Evolutionary conservation across 2,888 invertebrate genomes (phyloP), one percentile per base, ranked within the genome.

Genomic region (Acanthopleura granulata): DNA sequence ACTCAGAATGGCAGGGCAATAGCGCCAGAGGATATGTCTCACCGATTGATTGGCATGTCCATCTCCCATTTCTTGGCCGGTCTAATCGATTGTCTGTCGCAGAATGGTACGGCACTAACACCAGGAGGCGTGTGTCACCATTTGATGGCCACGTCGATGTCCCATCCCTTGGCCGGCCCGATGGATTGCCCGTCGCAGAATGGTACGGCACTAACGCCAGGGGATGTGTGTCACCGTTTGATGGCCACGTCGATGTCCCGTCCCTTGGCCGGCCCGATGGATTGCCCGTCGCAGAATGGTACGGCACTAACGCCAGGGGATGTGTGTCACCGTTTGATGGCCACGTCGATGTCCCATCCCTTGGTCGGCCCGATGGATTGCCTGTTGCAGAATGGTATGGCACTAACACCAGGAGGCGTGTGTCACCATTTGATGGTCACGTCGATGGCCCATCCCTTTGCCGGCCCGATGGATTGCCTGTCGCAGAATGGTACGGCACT

Each of bases 291-390:
- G 3, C 40, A 40, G 40, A 40, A 40, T 22, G 66, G 66, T 66
- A 66, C 14, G 66, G 66, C 29, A 66, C 66, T 6, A 66, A 66
- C 29, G 66, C 27, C 27, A 27, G 29, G 22, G 22, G 66, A 25
- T 66, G 27, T 66, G 66, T 66, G 4, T 66, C 66, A 25, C 66
- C 66, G 29, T 66, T 66, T 25, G 66, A 66, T 27, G 66, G 66
- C 16, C 3, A 66, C 3, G 66, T 14, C 66, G 25, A 40, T 40
- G 4, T 40, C 9, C 40, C 40, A 40, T 40, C 9, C 40, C 40
- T 40, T 40, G 40, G 40, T 40, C 40, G 40, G 40, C 40, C 4
- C 40, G 40, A 40, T 40, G 40, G 40, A 40, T 40, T 9, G 40
- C 40, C 40, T 40, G 3, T 40, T 9, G 40, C 40, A 40, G 40